Conservation (phyloP, 1,140 invertebrate genomes). For the Archegozetes longisetosus region DNA sequence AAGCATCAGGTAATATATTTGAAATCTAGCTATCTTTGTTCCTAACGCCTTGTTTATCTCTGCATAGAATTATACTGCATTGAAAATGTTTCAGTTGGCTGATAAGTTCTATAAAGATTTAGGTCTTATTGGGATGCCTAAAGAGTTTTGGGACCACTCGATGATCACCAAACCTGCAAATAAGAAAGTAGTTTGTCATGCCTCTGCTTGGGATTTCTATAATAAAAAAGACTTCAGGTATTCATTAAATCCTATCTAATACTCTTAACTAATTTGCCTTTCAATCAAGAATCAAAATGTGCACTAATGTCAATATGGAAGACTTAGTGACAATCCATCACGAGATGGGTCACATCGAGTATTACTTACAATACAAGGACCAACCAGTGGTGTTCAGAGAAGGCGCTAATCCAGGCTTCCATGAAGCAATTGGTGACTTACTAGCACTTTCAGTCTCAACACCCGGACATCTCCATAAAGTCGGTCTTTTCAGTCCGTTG, state of each 20-base stretch:
- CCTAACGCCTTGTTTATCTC: too few species aligned
- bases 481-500: slow-evolving; percentile 47
- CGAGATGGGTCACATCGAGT: slow-evolving; percentile 72
- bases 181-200: slow-evolving; percentile 56
- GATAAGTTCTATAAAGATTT: slow-evolving; percentile 70
- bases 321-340: slow-evolving; percentile 64
- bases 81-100: slow-evolving; percentile 56
- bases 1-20: background rate
- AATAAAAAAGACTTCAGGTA: too few species aligned
- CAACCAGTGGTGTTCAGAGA: slow-evolving; percentile 50
- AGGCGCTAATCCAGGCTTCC: slow-evolving; percentile 75
- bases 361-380: slow-evolving; percentile 63
- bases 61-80: slow-evolving; percentile 58
- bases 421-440: slow-evolving; percentile 79
- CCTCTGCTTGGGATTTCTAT: too few species aligned
- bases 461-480: slow-evolving; percentile 54
- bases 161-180: slow-evolving; percentile 51
- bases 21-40: too few species aligned
- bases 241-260: too few species aligned
- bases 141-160: slow-evolving; percentile 62
- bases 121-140: slow-evolving; percentile 61
- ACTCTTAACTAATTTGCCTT: too few species aligned
- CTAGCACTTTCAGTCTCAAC: slow-evolving; percentile 55
- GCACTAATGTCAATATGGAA: slow-evolving; percentile 52
- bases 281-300: slow-evolving; percentile 85